Evolutionary conservation across 2,113 vertebrate species (phyloP).

Genomic region (Camelus bactrianus): DNA sequence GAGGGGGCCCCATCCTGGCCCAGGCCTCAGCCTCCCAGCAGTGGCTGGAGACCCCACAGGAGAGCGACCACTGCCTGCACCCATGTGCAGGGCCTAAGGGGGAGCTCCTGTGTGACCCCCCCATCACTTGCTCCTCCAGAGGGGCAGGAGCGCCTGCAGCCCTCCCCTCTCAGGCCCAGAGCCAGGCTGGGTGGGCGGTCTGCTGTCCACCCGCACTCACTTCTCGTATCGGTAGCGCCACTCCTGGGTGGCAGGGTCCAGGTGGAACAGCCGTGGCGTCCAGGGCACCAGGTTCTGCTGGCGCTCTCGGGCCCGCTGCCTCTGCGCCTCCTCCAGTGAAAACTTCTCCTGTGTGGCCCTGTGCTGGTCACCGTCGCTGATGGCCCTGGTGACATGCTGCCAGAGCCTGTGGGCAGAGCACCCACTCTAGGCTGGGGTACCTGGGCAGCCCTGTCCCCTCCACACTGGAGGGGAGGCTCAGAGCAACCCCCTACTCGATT

Average conservation of each 20-base stretch:
- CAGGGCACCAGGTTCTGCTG: constrained; percentile 88
- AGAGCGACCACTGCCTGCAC: too few species aligned
- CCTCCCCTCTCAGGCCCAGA: not conserved
- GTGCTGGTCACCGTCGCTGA: constrained; percentile 93
- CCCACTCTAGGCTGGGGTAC: constrained; percentile 85
- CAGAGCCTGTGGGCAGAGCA: constrained; percentile 89
- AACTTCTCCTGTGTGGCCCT: constrained; percentile 95
- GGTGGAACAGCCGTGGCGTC: constrained; percentile 91
- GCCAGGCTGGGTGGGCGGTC: not conserved
- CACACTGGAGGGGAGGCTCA: not conserved
- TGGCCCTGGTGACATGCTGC: constrained; percentile 95
- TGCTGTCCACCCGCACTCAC: constrained; percentile 82
- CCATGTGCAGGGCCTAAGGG: rapidly evolving
- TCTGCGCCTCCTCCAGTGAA: constrained; percentile 94
- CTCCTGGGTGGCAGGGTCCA: constrained; percentile 88
- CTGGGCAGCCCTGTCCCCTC: rapidly evolving
- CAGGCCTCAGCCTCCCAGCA: not conserved
- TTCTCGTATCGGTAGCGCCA: constrained; percentile 95
- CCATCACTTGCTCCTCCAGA: rapidly evolving
- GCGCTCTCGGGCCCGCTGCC: constrained; percentile 89
- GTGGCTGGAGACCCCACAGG: not conserved
- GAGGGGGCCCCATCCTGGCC: not conserved
- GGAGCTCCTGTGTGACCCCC: rapidly evolving
- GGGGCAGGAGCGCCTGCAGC: rapidly evolving
- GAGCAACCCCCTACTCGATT: not conserved